Evolutionary conservation across 2,797 vertebrate species (phyloP), one percentile per base, ranked within the genome.

Genomic region (Eulemur rubriventer): DNA sequence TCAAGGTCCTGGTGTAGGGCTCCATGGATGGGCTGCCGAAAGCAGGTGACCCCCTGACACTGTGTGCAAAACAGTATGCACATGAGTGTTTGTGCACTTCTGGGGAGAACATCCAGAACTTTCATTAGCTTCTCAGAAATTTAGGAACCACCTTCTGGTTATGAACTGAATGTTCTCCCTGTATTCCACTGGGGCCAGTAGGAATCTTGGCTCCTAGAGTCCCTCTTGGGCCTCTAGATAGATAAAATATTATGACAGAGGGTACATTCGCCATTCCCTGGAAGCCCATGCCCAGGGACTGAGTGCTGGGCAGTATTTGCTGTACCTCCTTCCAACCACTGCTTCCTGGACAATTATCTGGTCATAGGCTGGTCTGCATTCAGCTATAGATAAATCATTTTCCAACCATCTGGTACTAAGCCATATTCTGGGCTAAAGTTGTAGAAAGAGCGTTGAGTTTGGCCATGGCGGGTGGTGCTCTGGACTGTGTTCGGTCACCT

Each of bases 81-180:
- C 8, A 1, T 43, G 28, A 65, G n/a, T 78, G 73, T 52, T 35
- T 75, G 35, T 28, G 69, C 7, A 35, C n/a, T 90, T 92, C 69
- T 73, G 46, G 38, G 48, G 90, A 89, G 63, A 95, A 63, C 69
- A 70, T n/a, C 79, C 70, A 93, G 80, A 87, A 95, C 80, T 95
- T 91, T 61, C 63, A 79, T 52, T 73, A 88, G 76, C 83, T 76
- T 79, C 85, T 90, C 55, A 61, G 90, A 73, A 94, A 16, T 18
- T 55, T 57, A 35, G 48, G 76, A 92, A 72, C 89, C 61, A 69
- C 52, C 38, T 93, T 38, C 6, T 81, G 43, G 35, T 41, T 52
- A 26, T 59, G 81, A 93, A 90, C 89, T 73, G 38, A 59, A 90
- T 79, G 26, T 65, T 94, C 72, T 91, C 46, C 50, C 26, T 86